Conservation (phyloP, 2,888 invertebrate genomes). For the Noctua pronuba region DNA sequence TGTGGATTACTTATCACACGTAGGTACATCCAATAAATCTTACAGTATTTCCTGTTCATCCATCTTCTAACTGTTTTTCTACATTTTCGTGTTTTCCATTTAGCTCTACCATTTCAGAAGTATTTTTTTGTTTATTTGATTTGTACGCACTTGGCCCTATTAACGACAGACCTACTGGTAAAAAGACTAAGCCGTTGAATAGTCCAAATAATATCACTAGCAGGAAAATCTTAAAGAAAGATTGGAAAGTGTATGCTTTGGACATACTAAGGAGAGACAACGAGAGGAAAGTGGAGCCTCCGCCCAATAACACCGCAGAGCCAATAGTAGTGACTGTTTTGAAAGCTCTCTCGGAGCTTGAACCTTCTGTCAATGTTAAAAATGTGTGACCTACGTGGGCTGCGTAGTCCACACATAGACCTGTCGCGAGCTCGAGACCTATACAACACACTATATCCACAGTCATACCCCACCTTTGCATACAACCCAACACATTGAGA, state of each 20-base stretch:
- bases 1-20: conserved; percentile 38
- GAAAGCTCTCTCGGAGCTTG: conserved; percentile 90
- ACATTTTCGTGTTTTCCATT: conserved; percentile 76
- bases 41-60: conserved; percentile 52
- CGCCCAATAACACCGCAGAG: conserved; percentile 94
- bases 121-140: conserved; percentile 67
- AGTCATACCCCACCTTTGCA: conserved; percentile 95
- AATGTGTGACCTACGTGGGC: conserved; percentile 96
- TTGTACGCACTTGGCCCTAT: conserved; percentile 92
- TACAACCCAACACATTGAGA: conserved; percentile 93
- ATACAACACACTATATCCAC: conserved; percentile 96
- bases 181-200: conserved; percentile 93
- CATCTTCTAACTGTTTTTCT: conserved; percentile 69
- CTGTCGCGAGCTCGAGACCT: conserved; percentile 94
- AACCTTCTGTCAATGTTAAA: conserved; percentile 90
- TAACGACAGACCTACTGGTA: conserved; percentile 94
- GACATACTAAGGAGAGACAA: conserved; percentile 93
- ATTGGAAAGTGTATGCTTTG: conserved; percentile 93
- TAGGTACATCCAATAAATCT: conserved; percentile 27
- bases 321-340: conserved; percentile 93
- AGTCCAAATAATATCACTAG: conserved; percentile 94
- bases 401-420: conserved; percentile 96
- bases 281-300: conserved; percentile 94
- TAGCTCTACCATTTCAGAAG: conserved; percentile 80
- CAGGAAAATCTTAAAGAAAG: conserved; percentile 94